Conservation (phyloP, 2,888 invertebrate species). For the Dorcus hopei region DNA sequence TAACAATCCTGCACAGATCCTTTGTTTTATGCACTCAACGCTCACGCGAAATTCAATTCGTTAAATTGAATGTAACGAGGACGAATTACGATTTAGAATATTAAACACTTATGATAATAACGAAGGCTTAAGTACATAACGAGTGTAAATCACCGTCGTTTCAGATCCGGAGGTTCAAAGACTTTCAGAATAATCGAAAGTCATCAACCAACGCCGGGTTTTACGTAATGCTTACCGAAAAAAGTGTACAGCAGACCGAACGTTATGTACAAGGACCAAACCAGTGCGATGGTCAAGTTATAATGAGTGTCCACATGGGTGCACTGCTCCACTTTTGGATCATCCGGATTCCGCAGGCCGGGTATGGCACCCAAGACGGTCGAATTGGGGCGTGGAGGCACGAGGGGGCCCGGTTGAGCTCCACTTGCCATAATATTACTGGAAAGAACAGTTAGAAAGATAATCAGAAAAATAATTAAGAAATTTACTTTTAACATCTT, state of each 20-base stretch:
- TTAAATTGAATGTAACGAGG: too few relatives aligned
- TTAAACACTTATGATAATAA: too few relatives aligned
- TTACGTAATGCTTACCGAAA: slow-evolving; percentile 61
- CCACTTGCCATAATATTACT: slow-evolving; percentile 44
- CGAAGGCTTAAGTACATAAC: too few relatives aligned
- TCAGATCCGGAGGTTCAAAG: too few relatives aligned
- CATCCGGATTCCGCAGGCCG: slow-evolving; percentile 39
- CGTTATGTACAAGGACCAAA: slow-evolving; percentile 70
- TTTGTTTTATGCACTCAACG: too few relatives aligned
- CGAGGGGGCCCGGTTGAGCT: slow-evolving; percentile 58
- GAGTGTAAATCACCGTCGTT: too few relatives aligned
- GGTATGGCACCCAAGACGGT: slow-evolving; percentile 36
- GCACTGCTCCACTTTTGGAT: slow-evolving; percentile 52
- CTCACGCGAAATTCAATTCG: too few relatives aligned
- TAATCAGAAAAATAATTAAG: not conserved
- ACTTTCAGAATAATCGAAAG: too few relatives aligned
- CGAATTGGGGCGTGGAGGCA: slow-evolving; percentile 52
- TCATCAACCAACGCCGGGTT: too few relatives aligned
- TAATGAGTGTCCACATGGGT: slow-evolving; percentile 59
- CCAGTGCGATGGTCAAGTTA: slow-evolving; percentile 62
- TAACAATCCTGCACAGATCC: too few relatives aligned
- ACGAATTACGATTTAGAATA: too few relatives aligned
- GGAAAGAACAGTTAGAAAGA: not conserved
- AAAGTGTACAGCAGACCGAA: slow-evolving; percentile 82
- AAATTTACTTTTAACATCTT: not conserved